Base-by-base conservation (phyloP, 2,113 vertebrate species). In the Pimephales promelas region DNA sequence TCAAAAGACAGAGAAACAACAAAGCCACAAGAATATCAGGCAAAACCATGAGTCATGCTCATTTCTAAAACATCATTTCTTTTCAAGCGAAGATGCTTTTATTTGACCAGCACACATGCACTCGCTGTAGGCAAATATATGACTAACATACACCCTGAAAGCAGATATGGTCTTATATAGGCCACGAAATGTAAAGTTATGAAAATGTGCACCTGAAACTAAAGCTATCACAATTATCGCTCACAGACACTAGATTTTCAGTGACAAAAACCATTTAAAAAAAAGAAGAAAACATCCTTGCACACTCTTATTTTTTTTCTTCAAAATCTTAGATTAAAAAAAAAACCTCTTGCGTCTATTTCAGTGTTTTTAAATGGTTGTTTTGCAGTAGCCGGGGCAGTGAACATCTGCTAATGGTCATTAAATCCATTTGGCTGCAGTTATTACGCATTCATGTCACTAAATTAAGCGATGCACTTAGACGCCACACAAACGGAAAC, bases 191-290 rank as follows among this genome's bases (percentile, higher is more conserved):
- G 91, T 91, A 93, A 93, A 94, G 87, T 86, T 90, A 93, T 93
- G 92, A 91, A 93, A 94, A 93, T 94, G 88, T 91, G 88, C 92
- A 93, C 91, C 92, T 93, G 91, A 90, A 85, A 89, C 87, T 43
- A 78, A 88, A 87, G 86, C 86, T 89, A 86, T 72, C 85, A 81
- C 86, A 88, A 86, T 85, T 87, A 88, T 74, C 86, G 86, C 89
- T 90, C 87, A 57, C 18, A 54, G 36, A 47, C 10, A 24, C 43
- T 26, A 52, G 40, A 2, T 73, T 28, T 28, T 54, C 34, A 24
- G 26, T 11, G 8, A 54, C 54, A 14, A 8, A 77, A n/a, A n/a
- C n/a, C n/a, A n/a, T n/a, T n/a, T n/a, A 45, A n/a, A n/a, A 22
- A 22, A 28, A 54, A 20, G 31, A 34, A 34, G 20, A 57, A 3